Percentiles rank a stretch among this genome's conserved stretches.
These are phyloP conservation scores for Dromococcyx pavoninus DNA, from an alignment of 2,797 vertebrate species.

Conservation along the genomic window DNA sequence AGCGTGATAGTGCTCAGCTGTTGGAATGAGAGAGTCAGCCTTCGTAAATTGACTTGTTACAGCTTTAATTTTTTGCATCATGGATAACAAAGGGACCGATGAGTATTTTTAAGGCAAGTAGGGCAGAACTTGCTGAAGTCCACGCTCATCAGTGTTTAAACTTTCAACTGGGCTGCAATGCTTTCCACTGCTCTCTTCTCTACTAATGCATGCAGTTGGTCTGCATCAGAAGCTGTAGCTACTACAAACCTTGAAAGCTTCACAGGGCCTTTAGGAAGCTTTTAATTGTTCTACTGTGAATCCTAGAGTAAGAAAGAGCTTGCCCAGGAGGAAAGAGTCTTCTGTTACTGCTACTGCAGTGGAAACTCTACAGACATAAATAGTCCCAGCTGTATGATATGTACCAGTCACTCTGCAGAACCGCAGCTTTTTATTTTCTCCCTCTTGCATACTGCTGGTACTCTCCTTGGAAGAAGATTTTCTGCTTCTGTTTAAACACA, in stretches of 20 bases:
- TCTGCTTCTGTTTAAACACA: not conserved
- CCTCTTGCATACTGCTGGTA: not conserved
- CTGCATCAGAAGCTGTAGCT: not conserved
- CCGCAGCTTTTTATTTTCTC: not conserved
- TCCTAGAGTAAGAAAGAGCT: constrained; percentile 3
- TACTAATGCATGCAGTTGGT: not conserved
- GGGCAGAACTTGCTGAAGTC: not conserved
- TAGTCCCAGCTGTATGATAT: not conserved
- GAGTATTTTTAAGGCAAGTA: not conserved
- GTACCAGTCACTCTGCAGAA: not conserved
- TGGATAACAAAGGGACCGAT: not conserved
- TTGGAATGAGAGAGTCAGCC: not conserved
- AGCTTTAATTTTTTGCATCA: not conserved
- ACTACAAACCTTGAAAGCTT: not conserved
- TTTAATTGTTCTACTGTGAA: not conserved
- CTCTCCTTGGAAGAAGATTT: not conserved
- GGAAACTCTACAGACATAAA: not conserved
- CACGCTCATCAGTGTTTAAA: fast-evolving
- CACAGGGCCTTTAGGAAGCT: not conserved
- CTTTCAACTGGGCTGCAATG: not conserved
- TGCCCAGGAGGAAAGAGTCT: not conserved
- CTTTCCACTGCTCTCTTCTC: not conserved
- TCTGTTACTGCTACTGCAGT: not conserved
- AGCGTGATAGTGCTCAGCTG: not conserved
- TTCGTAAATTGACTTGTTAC: not conserved